These are phyloP conservation scores for Ammodramus savannarum DNA, from an alignment of 2,113 vertebrate species.

Conservation along the genomic window DNA sequence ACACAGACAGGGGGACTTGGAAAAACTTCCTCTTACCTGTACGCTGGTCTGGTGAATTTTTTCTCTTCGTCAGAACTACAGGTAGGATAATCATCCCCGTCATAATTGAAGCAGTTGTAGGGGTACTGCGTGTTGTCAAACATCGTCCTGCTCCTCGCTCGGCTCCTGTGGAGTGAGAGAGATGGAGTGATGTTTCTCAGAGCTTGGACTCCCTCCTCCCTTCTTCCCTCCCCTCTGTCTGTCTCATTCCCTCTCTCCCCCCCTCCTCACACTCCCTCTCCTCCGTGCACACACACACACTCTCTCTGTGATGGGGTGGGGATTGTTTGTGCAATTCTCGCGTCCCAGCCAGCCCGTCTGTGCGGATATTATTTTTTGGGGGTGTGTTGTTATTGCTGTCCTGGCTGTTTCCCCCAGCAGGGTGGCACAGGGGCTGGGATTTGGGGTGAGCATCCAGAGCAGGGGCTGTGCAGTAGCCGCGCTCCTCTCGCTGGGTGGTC, in stretches of 20 bases:
- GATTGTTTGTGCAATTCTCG: conserved; percentile 43
- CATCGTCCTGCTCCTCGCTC: conserved; percentile 74
- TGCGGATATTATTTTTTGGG: not conserved
- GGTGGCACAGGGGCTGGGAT: not conserved
- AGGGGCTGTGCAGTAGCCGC: conserved; percentile 28
- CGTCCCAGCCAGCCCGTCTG: conserved; percentile 27
- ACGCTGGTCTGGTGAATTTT: conserved; percentile 90
- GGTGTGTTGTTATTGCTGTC: not conserved
- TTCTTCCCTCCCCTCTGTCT: conserved; percentile 61
- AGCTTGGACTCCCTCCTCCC: conserved; percentile 58
- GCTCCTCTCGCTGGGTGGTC: conserved; percentile 79
- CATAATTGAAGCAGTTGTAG: conserved; percentile 97
- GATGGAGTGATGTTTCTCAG: conserved; percentile 66
- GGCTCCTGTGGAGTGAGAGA: conserved; percentile 47
- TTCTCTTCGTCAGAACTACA: conserved; percentile 90
- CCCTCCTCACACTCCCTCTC: conserved; percentile 31
- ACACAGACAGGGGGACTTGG: not conserved
- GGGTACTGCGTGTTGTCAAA: conserved; percentile 95
- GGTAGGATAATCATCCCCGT: conserved; percentile 89
- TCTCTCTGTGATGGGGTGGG: conserved; percentile 36
- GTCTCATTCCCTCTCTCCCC: conserved; percentile 42
- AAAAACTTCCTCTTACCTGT: conserved; percentile 84
- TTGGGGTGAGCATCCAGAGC: conserved; percentile 59
- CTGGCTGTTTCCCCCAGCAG: not conserved
- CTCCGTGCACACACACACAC: not conserved